These are phyloP conservation scores for Myripristis murdjan DNA, from an alignment of 2,797 vertebrate genomes.

Conservation along the genomic window DNA sequence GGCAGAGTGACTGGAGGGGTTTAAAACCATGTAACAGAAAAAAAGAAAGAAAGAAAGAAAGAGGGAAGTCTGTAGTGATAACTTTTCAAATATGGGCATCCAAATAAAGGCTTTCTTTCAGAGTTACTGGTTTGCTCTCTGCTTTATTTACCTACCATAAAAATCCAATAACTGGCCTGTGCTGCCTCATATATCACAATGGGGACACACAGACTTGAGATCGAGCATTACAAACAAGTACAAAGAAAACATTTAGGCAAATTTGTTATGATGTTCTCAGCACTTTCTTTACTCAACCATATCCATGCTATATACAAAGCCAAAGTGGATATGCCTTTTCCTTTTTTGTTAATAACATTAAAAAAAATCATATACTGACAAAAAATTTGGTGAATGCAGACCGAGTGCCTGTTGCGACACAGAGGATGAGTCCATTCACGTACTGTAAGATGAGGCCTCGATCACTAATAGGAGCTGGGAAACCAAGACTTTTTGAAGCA, in stretches of 20 bases:
- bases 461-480: slow-evolving; percentile 57
- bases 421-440: slow-evolving; percentile 67
- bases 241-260: slow-evolving; percentile 77
- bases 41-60: too few species aligned
- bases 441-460: slow-evolving; percentile 45
- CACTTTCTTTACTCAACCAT: slow-evolving; percentile 67
- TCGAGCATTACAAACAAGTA: slow-evolving; percentile 78
- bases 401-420: slow-evolving; percentile 63
- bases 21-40: slow-evolving; percentile 61
- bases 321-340: slow-evolving; percentile 67
- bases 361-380: slow-evolving; percentile 65
- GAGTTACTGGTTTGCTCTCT: slow-evolving; percentile 54
- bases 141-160: slow-evolving; percentile 60
- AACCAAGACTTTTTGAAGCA: slow-evolving; percentile 65
- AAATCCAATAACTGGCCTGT: slow-evolving; percentile 67
- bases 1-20: slow-evolving; percentile 45
- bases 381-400: slow-evolving; percentile 64
- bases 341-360: slow-evolving; percentile 65
- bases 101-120: slow-evolving; percentile 65
- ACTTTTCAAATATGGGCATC: slow-evolving; percentile 45
- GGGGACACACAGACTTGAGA: slow-evolving; percentile 73
- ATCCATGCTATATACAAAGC: slow-evolving; percentile 84
- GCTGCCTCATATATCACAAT: slow-evolving; percentile 70
- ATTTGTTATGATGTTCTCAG: slow-evolving; percentile 70
- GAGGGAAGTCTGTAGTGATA: slow-evolving; percentile 61